These are phyloP conservation scores for Drosophila nigritarsus DNA, from an alignment of 2,888 invertebrate species.

Conservation along the genomic window DNA sequence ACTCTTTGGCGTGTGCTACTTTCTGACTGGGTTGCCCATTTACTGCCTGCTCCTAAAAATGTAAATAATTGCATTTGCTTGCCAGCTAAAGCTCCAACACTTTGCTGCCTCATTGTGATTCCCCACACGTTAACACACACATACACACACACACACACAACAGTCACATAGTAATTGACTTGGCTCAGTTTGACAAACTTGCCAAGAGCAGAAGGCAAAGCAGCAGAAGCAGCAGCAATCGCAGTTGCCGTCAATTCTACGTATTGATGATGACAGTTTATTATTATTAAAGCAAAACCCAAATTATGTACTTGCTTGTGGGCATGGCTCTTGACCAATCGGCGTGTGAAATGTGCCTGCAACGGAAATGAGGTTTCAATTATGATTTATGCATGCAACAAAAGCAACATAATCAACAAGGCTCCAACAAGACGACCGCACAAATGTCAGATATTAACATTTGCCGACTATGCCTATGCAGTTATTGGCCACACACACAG, in stretches of 20 bases:
- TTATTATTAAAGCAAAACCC: slow-evolving; percentile 74
- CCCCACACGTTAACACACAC: slow-evolving; percentile 12
- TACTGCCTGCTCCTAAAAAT: slow-evolving; percentile 28
- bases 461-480: slow-evolving; percentile 41
- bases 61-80: slow-evolving; percentile 50
- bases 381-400: slow-evolving; percentile 67
- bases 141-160: slow-evolving; percentile 8
- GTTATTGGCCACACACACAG: slow-evolving; percentile 44
- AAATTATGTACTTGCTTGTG: slow-evolving; percentile 42
- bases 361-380: slow-evolving; percentile 79
- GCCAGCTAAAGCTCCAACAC: slow-evolving; percentile 7
- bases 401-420: slow-evolving; percentile 20
- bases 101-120: slow-evolving; percentile 33
- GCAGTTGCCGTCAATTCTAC: slow-evolving; percentile 37
- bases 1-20: slow-evolving; percentile 6
- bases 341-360: slow-evolving; percentile 70
- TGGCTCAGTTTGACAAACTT: slow-evolving; percentile 17
- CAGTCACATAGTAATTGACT: slow-evolving; percentile 1
- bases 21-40: slow-evolving; percentile 23
- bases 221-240: neutral
- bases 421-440: slow-evolving; percentile 28
- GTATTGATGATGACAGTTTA: slow-evolving; percentile 72
- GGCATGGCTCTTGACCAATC: slow-evolving; percentile 5
- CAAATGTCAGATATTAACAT: slow-evolving; percentile 59
- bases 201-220: slow-evolving; percentile 1